Base-by-base conservation (phyloP, 2,888 invertebrate species). In the Apoda limacodes region DNA sequence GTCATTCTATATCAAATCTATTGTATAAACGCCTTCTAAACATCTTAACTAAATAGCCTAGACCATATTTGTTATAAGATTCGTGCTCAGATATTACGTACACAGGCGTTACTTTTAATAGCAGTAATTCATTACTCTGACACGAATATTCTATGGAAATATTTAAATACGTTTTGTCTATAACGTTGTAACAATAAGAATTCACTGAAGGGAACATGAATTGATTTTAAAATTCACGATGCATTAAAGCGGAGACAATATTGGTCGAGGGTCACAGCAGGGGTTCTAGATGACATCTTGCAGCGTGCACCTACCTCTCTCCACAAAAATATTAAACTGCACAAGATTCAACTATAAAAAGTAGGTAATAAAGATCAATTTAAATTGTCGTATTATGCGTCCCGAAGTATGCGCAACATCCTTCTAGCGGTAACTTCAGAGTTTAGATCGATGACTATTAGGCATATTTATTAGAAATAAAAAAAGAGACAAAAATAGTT, bases 211-310 rank as follows among this genome's bases (percentile, higher is more conserved):
- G 63, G 60, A 67, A 65, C 68, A 70, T 70, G 70, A 71, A 70
- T 71, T 66, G 67, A 74, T 68, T 71, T 71, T 64, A 67, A 70
- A 72, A 71, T 69, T 74, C 64, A 74, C 64, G 60, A 64, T 65
- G 60, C 65, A 61, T 69, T 69, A 69, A 62, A 60, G 64, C 57
- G 65, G 72, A 72, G 68, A 78, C 78, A 76, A 76, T 76, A 75
- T 75, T 75, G 78, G 78, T 78, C 68, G 60, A 75, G 60, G 61
- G 61, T 55, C 76, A 45, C 78, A 62, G 72, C 69, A 59, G 78
- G 76, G 60, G 62, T 57, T 53, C 68, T 55, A 76, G 76, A 78
- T 78, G 78, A 70, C 78, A 78, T 80, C 78, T 75, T 75, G 55
- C 75, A 69, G 74, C 75, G 63, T 72, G 74, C 66, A 69, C 66